These are phyloP conservation scores for Myanophis thanlyinensis DNA, from an alignment of 2,113 vertebrate species.

Conservation along the genomic window DNA sequence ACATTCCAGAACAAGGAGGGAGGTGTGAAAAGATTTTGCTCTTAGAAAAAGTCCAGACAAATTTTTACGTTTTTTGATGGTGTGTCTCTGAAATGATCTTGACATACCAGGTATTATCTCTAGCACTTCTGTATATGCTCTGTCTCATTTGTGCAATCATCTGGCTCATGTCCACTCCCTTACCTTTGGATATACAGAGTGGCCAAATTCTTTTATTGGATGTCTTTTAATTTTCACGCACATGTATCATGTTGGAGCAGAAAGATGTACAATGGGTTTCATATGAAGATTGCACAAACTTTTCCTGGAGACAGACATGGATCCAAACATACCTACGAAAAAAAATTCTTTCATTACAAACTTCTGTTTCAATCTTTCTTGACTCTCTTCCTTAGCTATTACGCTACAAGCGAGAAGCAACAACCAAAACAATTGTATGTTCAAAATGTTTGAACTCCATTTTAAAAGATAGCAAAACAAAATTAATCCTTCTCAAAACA, in stretches of 20 bases:
- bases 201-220: not conserved
- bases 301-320: not conserved
- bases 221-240: not conserved
- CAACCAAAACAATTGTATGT: not conserved
- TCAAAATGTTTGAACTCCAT: not conserved
- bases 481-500: not conserved
- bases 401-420: not conserved
- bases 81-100: not conserved
- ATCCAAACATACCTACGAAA: not conserved
- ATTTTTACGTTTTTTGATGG: not conserved
- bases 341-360: not conserved
- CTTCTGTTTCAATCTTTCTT: not conserved
- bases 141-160: not conserved
- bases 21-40: conserved; percentile 15
- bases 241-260: not conserved
- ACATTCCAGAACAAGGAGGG: not conserved
- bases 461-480: not conserved
- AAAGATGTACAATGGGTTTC: not conserved
- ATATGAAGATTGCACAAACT: not conserved
- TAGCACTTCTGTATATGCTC: not conserved
- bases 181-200: not conserved
- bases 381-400: not conserved
- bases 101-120: not conserved
- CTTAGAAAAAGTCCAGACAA: conserved; percentile 1
- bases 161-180: not conserved